Evolutionary conservation across 2,797 vertebrate species (phyloP).

Genomic region (Mormyrops attenuatus): DNA sequence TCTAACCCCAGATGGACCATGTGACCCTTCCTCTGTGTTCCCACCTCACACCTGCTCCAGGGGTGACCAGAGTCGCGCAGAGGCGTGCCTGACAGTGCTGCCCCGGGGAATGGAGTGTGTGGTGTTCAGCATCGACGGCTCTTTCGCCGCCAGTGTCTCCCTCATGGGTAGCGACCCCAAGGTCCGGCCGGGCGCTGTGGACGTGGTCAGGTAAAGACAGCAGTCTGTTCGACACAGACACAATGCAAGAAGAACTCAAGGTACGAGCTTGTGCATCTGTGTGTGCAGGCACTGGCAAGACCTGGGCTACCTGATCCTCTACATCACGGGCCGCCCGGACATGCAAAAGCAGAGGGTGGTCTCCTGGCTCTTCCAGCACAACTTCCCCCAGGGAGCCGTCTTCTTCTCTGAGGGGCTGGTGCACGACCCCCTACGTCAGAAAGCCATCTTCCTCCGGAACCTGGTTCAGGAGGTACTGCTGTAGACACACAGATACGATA

Average conservation of each 20-base stretch:
- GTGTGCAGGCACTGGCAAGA: conserved; percentile 90
- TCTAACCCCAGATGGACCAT: background rate
- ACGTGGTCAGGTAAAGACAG: conserved; percentile 80
- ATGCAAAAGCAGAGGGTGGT: conserved; percentile 99
- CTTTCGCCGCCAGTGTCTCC: conserved; percentile 93
- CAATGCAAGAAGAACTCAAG: background rate
- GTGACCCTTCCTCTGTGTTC: background rate
- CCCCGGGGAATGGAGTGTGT: conserved; percentile 88
- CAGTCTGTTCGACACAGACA: background rate
- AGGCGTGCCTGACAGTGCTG: conserved; percentile 87
- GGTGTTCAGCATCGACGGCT: conserved; percentile 95
- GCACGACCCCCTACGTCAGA: conserved; percentile 91
- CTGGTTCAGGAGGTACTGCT: conserved; percentile 80
- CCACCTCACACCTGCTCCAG: conserved; percentile 48
- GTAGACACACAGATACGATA: background rate
- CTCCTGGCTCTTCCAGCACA: conserved; percentile 96
- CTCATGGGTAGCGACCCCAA: conserved; percentile 99
- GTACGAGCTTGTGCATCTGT: background rate
- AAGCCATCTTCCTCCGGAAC: conserved; percentile 89
- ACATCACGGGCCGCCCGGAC: conserved; percentile 92
- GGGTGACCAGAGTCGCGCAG: conserved; percentile 89
- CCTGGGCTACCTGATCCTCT: conserved; percentile 93
- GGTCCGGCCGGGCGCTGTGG: conserved; percentile 90
- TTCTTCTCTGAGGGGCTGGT: conserved; percentile 96
- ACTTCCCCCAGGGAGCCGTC: conserved; percentile 92